phyloP scores from a whole-genome alignment of 2,113 vertebrate species.

The Scophthalmus maximus region DNA sequence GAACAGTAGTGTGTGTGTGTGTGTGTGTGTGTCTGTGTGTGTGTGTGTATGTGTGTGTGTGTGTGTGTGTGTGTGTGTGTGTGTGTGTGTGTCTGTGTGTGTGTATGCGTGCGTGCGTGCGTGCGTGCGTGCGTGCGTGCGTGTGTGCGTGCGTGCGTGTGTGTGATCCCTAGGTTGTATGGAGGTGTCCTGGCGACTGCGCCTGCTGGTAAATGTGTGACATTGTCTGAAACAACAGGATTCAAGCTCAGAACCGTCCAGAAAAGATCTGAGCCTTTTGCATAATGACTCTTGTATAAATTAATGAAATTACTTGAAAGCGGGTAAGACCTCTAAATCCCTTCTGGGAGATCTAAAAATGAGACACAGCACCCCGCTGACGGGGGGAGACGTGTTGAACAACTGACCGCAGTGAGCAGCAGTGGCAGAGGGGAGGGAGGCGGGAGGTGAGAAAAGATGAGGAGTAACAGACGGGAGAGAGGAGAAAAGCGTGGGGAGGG shows the following conservation, averaged over 20 bases:
- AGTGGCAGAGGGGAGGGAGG: slow-evolving; percentile 38
- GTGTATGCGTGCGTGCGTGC: too few relatives aligned
- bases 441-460: slow-evolving; percentile 53
- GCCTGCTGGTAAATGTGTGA: slow-evolving; percentile 15
- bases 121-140: too few relatives aligned
- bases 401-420: slow-evolving; percentile 26
- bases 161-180: slow-evolving; percentile 20
- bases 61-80: not conserved
- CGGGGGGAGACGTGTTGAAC: slow-evolving; percentile 28
- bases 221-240: slow-evolving; percentile 35
- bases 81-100: not conserved
- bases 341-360: slow-evolving; percentile 9
- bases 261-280: slow-evolving; percentile 13
- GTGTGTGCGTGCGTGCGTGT: not conserved
- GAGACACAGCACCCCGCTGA: slow-evolving; percentile 31
- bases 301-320: slow-evolving; percentile 41
- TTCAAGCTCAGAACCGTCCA: slow-evolving; percentile 6
- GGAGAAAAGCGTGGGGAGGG: slow-evolving; percentile 21
- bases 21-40: not conserved
- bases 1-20: slow-evolving; percentile 15
- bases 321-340: slow-evolving; percentile 31
- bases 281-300: slow-evolving; percentile 22
- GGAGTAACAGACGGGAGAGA: slow-evolving; percentile 46
- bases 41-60: slow-evolving; percentile 9
- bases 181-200: slow-evolving; percentile 17